A percentile compares a stretch with the other conserved stretches of the same genome.
Conservation (phyloP, 1,140 invertebrate species). For the Diuraphis noxia region DNA sequence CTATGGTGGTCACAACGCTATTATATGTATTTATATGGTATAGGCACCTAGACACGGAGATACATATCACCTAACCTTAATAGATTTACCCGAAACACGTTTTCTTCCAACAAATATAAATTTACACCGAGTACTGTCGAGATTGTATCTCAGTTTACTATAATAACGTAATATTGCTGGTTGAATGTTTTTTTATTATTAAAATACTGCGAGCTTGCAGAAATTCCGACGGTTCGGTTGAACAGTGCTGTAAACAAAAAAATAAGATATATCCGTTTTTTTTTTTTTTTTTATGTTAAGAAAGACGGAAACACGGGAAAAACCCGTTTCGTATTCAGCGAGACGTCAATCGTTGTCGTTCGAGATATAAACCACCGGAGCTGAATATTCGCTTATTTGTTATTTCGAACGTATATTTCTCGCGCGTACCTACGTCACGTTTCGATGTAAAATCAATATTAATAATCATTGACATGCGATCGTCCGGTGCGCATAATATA, state of each 20-base stretch:
- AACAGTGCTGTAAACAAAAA: neutral
- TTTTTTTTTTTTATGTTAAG: neutral
- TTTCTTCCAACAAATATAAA: too few species aligned
- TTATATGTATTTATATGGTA: too few species aligned
- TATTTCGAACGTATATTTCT: neutral
- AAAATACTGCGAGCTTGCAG: too few species aligned
- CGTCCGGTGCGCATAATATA: neutral
- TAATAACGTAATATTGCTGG: too few species aligned
- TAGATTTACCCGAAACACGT: neutral
- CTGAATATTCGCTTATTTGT: neutral
- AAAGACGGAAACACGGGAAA: neutral
- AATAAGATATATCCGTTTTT: neutral
- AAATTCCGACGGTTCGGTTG: too few species aligned
- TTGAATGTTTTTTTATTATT: too few species aligned
- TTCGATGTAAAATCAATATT: neutral
- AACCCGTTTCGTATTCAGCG: neutral
- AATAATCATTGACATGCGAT: neutral
- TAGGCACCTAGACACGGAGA: neutral
- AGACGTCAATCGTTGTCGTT: slow-evolving; percentile 14
- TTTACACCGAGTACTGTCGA: too few species aligned
- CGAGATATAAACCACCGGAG: neutral
- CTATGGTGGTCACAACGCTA: too few species aligned
- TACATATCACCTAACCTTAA: neutral
- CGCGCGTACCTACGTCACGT: neutral
- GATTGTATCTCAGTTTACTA: too few species aligned